Evolutionary conservation across 2,797 vertebrate species (phyloP), one percentile per base, ranked within the genome.

Genomic region (Enteromius paludinosus): DNA sequence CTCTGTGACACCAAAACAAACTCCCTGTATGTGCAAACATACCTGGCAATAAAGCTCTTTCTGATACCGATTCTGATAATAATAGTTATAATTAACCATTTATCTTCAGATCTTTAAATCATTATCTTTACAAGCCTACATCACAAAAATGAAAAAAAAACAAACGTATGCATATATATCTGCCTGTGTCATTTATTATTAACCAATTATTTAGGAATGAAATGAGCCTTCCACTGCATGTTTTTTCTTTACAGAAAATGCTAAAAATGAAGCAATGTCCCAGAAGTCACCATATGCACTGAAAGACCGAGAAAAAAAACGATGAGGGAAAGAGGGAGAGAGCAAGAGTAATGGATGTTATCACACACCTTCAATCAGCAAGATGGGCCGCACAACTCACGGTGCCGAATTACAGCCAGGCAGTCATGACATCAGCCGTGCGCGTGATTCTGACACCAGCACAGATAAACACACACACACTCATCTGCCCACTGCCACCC

Each of bases 391-490:
- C 30, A 56, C n/a, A 66, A 47, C 52, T 72, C 47, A 62, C 1
- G 9, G 70, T 49, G 38, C 33, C 23, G 14, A 35, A 71, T 83
- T 83, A 71, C 43, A 86, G 43, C 38, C 71, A 83, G 70, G 18
- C 80, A 79, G 77, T 74, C 35, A 17, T 83, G 71, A 79, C 77
- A 83, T 85, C 80, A 79, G 61, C 62, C 28, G 2, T 20, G 56
- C 38, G n/a, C 11, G 30, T 52, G 68, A 83, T 64, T 81, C 30
- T 56, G 71, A 82, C 47, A 82, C 75, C 49, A 56, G 20, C 17
- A 38, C 10, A 71, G 35, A 83, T 28, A 52, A 18, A 64, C 73
- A 59, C 54, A 47, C 75, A 18, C 52, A 52, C 23, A 25, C 56
- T 33, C 43, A 9, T 68, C 59, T 79, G 23, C 20, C 23, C 66